These are phyloP conservation scores for Pimephales promelas DNA, from an alignment of 2,113 vertebrate genomes.

Conservation along the genomic window DNA sequence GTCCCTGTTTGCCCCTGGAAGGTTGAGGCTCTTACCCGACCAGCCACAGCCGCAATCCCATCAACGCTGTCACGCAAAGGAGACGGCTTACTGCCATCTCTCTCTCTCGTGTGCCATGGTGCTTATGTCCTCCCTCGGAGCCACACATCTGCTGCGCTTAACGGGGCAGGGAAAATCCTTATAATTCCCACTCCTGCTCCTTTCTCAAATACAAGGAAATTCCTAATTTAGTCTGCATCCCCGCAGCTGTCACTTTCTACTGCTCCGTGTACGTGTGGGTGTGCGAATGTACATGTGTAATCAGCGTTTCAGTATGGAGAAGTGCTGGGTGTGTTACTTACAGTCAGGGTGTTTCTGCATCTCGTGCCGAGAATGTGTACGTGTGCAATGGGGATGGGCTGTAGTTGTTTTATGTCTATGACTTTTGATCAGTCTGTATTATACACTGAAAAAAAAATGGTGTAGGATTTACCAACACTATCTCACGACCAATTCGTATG, in stretches of 20 bases:
- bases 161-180: slow-evolving; percentile 64
- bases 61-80: slow-evolving; percentile 82
- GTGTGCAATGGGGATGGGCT: not conserved
- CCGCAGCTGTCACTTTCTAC: slow-evolving; percentile 51
- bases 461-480: not conserved
- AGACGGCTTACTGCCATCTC: slow-evolving; percentile 56
- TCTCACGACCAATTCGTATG: no score
- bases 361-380: not conserved
- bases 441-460: not conserved
- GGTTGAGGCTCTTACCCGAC: slow-evolving; percentile 77
- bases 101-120: slow-evolving; percentile 44
- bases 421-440: not conserved
- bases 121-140: slow-evolving; percentile 61
- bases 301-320: slow-evolving; percentile 16
- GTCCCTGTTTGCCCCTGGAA: slow-evolving; percentile 79
- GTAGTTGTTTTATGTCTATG: slow-evolving; percentile 5
- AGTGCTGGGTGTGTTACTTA: slow-evolving; percentile 1
- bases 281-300: slow-evolving; percentile 1
- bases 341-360: not conserved
- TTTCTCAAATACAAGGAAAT: slow-evolving; percentile 55
- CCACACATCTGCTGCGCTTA: slow-evolving; percentile 70
- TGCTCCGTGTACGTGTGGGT: slow-evolving; percentile 21
- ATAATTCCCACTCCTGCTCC: slow-evolving; percentile 69
- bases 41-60: slow-evolving; percentile 78
- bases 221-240: slow-evolving; percentile 48